Evolutionary conservation across 2,888 invertebrate species (phyloP), one percentile per base, ranked within the genome.

Genomic region (Plemyria rubiginata): DNA sequence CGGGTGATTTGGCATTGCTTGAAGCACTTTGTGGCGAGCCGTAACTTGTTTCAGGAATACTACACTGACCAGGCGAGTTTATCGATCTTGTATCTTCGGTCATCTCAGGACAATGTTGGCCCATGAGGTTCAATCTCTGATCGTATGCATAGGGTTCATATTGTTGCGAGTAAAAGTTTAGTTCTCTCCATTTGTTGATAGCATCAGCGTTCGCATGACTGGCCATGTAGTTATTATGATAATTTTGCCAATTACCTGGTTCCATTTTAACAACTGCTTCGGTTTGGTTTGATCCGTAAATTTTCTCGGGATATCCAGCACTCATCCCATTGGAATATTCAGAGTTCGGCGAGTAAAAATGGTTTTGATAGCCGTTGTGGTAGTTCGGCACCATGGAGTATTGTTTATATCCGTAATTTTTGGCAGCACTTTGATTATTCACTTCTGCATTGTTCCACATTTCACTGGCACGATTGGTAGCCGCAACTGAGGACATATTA

Each of bases 361-460:
- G 82, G 43, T 83, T 85, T 65, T 85, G 87, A 72, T 87, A 84
- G 54, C 55, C 11, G 28, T 82, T 84, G 58, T 85, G 84, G 62
- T 81, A 80, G 54, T 81, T 80, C 7, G 80, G 69, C 73, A 75
- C 76, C 15, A 74, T 70, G 46, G 85, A 79, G 56, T 85, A 84
- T 67, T 86, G 86, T 72, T 83, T 85, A 59, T 84, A 81, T 48
- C 74, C 79, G 61, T 79, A 80, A 57, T 81, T 80, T 73, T 84
- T 86, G n/a, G 75, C 46, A 15, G 70, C 83, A 87, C 82, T 86
- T 78, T 84, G 84, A 75, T 74, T 70, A 71, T 84, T 87, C 66
- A 84, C 77, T 68, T 87, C 85, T 52, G 68, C 76, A 75, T 85
- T 85, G 75, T 86, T 87, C 89, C 91, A 91, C 87, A 89, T 88